phyloP scores from a whole-genome alignment of 1,140 invertebrate genomes.

The Ips nitidus region DNA sequence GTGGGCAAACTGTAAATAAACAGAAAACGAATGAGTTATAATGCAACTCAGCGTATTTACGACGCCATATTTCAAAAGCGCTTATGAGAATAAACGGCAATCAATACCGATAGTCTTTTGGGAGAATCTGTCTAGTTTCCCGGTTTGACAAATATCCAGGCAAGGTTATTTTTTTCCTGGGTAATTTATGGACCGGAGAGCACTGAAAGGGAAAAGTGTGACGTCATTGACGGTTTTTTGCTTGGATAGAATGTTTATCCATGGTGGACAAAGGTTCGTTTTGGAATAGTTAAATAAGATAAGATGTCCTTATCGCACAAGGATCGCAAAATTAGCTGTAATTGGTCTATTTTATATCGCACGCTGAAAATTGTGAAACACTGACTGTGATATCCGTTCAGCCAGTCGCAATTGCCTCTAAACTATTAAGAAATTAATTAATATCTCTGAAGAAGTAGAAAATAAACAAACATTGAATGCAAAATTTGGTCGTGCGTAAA shows the following conservation, averaged over 20 bases:
- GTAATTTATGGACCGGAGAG: neutral
- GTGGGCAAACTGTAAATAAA: slow-evolving; percentile 9
- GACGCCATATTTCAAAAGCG: slow-evolving; percentile 27
- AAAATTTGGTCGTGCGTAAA: neutral
- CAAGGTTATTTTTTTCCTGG: slow-evolving; percentile 1
- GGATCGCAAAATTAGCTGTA: no score
- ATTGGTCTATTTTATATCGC: no score
- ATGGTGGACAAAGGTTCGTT: no score
- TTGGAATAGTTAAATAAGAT: no score
- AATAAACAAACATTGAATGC: neutral
- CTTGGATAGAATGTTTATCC: no score
- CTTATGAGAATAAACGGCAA: slow-evolving; percentile 30
- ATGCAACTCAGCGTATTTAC: slow-evolving; percentile 25
- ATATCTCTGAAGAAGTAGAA: no score
- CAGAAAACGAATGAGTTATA: slow-evolving; percentile 26
- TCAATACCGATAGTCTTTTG: slow-evolving; percentile 23
- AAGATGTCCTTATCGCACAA: no score
- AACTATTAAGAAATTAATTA: no score
- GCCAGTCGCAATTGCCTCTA: no score
- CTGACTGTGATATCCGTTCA: no score
- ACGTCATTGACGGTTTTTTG: no score
- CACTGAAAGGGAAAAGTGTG: neutral
- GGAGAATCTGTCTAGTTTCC: slow-evolving; percentile 23
- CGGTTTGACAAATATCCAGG: slow-evolving; percentile 19
- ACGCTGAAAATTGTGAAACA: no score